A percentile compares a stretch with the other conserved stretches of the same genome.
These are phyloP conservation scores for Brachionus paranguensis DNA, from an alignment of 1,140 invertebrate genomes.

Conservation along the genomic window DNA sequence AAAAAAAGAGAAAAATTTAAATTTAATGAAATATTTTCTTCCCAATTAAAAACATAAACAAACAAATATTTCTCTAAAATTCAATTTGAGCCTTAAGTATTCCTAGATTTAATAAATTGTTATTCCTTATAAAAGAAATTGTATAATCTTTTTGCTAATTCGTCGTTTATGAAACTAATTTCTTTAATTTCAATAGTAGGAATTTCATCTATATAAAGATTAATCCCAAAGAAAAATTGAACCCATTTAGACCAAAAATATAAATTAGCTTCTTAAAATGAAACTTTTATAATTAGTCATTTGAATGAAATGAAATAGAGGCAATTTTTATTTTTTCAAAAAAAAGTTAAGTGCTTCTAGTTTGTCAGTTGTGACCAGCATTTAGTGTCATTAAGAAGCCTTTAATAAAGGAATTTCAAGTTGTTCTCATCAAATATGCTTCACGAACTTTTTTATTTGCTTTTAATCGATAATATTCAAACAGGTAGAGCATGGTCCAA, in stretches of 20 bases:
- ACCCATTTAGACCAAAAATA: slow-evolving; percentile 2
- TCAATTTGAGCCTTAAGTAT: slow-evolving; percentile 6
- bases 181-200: neutral
- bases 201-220: slow-evolving; percentile 21
- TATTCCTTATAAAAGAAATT: neutral
- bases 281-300: slow-evolving; percentile 5
- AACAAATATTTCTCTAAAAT: neutral
- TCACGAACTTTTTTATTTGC: neutral
- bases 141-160: slow-evolving; percentile 1
- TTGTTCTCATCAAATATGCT: neutral
- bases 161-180: slow-evolving; percentile 24
- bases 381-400: neutral
- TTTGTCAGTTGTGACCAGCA: neutral
- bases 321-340: slow-evolving; percentile 3
- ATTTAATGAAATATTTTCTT: neutral
- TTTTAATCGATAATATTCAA: neutral
- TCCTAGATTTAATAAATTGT: neutral
- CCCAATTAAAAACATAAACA: neutral
- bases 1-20: neutral
- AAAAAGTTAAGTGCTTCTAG: neutral
- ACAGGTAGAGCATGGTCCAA: neutral
- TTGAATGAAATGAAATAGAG: neutral
- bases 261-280: neutral
- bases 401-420: neutral
- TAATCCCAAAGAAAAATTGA: slow-evolving; percentile 5